Percentiles rank a stretch among this genome's conserved stretches.
phyloP scores from a whole-genome alignment of 1,140 invertebrate genomes.

The Rhopalosiphum padi region DNA sequence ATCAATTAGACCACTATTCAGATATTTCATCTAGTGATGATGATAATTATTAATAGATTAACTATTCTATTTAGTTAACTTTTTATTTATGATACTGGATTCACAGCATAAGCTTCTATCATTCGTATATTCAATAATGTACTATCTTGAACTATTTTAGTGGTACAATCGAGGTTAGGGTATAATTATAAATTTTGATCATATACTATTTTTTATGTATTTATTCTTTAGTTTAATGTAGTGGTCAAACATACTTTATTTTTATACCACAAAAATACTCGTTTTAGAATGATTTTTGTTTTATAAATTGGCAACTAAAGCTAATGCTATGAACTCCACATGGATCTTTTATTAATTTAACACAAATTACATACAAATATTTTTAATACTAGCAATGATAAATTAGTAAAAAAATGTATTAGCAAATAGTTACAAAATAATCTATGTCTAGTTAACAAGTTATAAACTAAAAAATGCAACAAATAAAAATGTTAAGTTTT shows the following conservation, averaged over 20 bases:
- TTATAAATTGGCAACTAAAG: neutral
- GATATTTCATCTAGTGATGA: conserved; percentile 50
- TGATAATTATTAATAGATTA: conserved; percentile 48
- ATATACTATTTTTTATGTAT: neutral
- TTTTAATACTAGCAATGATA: neutral
- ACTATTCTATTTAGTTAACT: neutral
- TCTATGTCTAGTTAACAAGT: neutral
- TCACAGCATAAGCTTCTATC: neutral
- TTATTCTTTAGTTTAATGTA: neutral
- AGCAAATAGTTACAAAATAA: neutral
- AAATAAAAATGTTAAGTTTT: conserved; percentile 12
- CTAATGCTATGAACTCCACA: neutral
- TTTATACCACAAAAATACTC: neutral
- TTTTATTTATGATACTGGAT: neutral
- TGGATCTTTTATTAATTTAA: neutral
- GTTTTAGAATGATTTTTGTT: neutral
- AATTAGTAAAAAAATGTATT: neutral
- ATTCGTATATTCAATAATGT: neutral
- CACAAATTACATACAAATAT: neutral
- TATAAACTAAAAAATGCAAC: neutral
- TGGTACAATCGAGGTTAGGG: too few relatives aligned
- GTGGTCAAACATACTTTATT: neutral
- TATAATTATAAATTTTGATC: neutral
- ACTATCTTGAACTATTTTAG: too few relatives aligned
- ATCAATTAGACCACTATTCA: conserved; percentile 45